These are phyloP conservation scores for Chrysomallon squamiferum DNA, from an alignment of 1,140 invertebrate species.

Conservation along the genomic window DNA sequence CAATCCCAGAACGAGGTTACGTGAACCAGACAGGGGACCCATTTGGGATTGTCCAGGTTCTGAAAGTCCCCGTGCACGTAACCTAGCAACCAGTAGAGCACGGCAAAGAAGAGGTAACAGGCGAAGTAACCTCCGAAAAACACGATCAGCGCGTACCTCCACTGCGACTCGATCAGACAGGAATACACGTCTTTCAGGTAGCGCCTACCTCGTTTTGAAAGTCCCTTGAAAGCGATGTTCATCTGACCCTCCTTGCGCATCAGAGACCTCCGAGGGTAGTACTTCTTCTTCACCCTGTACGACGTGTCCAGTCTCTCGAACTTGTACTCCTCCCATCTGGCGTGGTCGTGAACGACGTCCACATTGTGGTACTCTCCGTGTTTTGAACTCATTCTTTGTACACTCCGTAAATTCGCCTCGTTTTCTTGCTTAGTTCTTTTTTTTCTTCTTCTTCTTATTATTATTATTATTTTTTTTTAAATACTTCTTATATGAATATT, in stretches of 20 bases:
- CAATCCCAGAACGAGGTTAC: slow-evolving; percentile 56
- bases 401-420: too few species aligned
- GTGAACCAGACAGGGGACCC: slow-evolving; percentile 53
- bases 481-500: too few species aligned
- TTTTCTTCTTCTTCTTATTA: too few species aligned
- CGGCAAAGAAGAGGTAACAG: slow-evolving; percentile 89
- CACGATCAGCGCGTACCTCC: slow-evolving; percentile 93
- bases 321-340: slow-evolving; percentile 21
- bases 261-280: slow-evolving; percentile 28
- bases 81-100: slow-evolving; percentile 93
- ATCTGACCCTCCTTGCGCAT: slow-evolving; percentile 50
- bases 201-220: background rate
- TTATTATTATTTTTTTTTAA: too few species aligned
- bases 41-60: slow-evolving; percentile 71
- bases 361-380: background rate
- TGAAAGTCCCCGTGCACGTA: slow-evolving; percentile 78
- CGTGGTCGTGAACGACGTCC: slow-evolving; percentile 13
- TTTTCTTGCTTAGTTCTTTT: too few species aligned
- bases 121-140: slow-evolving; percentile 90
- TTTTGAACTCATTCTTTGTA: background rate
- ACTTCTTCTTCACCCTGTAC: slow-evolving; percentile 6
- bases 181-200: slow-evolving; percentile 64
- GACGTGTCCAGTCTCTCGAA: slow-evolving; percentile 6
- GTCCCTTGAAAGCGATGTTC: slow-evolving; percentile 40
- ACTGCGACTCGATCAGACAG: slow-evolving; percentile 70